phyloP scores from a whole-genome alignment of 2,888 invertebrate species.

The Pachycephus smyrnensis region DNA sequence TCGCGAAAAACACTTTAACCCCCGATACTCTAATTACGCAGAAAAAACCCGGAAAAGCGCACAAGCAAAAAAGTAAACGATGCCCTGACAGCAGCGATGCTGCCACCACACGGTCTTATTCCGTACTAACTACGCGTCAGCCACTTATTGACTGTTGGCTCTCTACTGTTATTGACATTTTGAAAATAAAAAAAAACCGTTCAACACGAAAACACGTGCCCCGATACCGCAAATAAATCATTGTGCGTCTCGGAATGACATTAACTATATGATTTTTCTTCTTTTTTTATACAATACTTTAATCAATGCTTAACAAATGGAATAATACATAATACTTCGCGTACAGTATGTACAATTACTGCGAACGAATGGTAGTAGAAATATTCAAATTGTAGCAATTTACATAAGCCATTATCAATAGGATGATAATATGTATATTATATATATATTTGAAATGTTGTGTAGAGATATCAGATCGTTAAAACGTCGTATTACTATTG shows the following conservation, averaged over 20 bases:
- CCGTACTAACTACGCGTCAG: neutral
- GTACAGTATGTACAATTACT: slow-evolving; percentile 54
- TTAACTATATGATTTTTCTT: neutral
- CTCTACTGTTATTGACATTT: no score
- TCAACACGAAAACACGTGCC: neutral
- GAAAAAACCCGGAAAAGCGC: neutral
- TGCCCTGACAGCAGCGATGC: neutral
- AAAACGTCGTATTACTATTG: slow-evolving; percentile 34
- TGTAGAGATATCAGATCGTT: slow-evolving; percentile 48
- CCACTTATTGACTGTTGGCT: slow-evolving; percentile 10
- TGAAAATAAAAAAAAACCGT: no score
- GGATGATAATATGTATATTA: slow-evolving; percentile 39
- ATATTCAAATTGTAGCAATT: slow-evolving; percentile 47
- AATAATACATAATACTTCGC: slow-evolving; percentile 61
- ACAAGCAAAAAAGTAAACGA: neutral
- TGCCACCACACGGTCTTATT: neutral
- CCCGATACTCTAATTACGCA: neutral
- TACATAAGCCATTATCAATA: slow-evolving; percentile 52
- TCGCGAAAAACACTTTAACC: neutral
- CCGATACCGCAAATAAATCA: neutral
- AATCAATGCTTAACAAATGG: slow-evolving; percentile 61
- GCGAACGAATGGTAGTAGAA: slow-evolving; percentile 37
- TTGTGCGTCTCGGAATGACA: neutral
- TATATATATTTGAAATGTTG: slow-evolving; percentile 28
- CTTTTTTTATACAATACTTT: slow-evolving; percentile 56